Evolutionary conservation across 2,113 vertebrate species (phyloP).

Genomic region (Dicaeum eximium): DNA sequence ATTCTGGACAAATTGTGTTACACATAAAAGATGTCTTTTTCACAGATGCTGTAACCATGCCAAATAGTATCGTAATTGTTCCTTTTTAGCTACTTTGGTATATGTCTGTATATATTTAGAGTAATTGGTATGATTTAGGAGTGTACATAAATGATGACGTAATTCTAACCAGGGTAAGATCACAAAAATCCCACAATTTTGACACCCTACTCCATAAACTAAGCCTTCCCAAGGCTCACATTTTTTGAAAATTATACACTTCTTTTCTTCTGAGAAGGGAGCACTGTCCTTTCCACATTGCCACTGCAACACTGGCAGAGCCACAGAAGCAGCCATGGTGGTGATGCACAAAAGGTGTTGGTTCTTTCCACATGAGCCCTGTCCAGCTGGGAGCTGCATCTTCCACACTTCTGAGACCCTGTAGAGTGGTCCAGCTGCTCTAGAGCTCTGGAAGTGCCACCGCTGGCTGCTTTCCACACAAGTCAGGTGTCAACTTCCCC

Average conservation of each 20-base stretch:
- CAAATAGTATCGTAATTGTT: conserved; percentile 30
- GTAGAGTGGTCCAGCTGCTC: background rate
- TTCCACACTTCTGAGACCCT: background rate
- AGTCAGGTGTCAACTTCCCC: background rate
- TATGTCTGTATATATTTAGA: conserved; percentile 2
- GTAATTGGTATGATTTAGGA: background rate
- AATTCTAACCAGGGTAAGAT: background rate
- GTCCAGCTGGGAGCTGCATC: background rate
- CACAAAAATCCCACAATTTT: background rate
- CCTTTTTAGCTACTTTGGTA: conserved; percentile 12
- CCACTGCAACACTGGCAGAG: background rate
- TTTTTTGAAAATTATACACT: background rate
- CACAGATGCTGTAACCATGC: conserved; percentile 35
- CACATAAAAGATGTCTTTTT: conserved; percentile 56
- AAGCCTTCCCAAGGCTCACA: background rate
- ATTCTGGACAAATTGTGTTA: conserved; percentile 60
- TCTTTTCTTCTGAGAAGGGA: background rate
- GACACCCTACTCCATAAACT: background rate
- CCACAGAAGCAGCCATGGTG: background rate
- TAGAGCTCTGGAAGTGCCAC: background rate
- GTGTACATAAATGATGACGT: background rate
- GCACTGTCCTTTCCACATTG: background rate
- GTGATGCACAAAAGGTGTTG: background rate
- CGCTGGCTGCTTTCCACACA: background rate
- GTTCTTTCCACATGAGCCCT: background rate